phyloP scores from a whole-genome alignment of 2,113 vertebrate species.

The Galbula dea region DNA sequence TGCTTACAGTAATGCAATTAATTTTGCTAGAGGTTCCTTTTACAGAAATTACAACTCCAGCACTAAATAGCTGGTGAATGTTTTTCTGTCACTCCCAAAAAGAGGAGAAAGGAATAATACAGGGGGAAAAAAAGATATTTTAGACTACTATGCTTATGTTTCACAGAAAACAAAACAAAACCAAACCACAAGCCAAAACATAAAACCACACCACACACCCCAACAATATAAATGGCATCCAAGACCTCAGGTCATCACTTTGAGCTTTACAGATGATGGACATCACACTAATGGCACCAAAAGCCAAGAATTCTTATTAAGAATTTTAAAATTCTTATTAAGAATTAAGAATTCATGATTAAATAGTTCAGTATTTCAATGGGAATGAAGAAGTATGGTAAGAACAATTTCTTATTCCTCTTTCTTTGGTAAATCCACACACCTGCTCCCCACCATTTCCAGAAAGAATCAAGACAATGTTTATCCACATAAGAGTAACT shows the following conservation, averaged over 20 bases:
- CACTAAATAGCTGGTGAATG: neutral
- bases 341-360: too few relatives aligned
- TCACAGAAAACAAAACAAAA: neutral
- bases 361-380: neutral
- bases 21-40: neutral
- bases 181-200: neutral
- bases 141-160: neutral
- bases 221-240: too few relatives aligned
- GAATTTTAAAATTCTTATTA: too few relatives aligned
- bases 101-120: neutral
- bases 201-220: too few relatives aligned
- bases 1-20: neutral
- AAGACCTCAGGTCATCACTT: neutral
- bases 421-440: neutral
- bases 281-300: neutral
- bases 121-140: neutral
- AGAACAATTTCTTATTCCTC: neutral
- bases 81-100: neutral
- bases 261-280: neutral
- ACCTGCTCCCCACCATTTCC: neutral
- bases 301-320: neutral
- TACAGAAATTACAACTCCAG: neutral
- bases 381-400: neutral
- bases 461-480: neutral
- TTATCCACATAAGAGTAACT: neutral